Conservation (phyloP, 2,797 vertebrate species). For the Cossypha caffra region DNA sequence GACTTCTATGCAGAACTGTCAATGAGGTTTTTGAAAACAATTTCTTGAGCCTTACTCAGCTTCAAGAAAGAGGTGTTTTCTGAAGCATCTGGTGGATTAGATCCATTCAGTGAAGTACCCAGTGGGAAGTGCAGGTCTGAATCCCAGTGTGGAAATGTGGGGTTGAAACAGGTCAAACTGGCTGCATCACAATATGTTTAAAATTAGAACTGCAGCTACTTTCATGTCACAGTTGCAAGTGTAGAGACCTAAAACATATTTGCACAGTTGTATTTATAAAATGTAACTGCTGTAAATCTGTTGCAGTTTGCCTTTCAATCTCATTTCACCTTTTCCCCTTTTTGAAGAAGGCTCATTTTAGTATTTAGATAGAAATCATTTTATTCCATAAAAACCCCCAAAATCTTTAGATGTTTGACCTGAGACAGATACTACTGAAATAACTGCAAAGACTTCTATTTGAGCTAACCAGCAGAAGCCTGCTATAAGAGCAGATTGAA, state of each 20-base stretch:
- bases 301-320: neutral
- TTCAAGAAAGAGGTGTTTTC: neutral
- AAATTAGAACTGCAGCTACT: neutral
- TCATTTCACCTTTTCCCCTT: neutral
- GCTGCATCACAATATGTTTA: neutral
- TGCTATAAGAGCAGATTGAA: neutral
- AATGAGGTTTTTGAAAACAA: neutral
- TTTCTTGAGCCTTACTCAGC: neutral
- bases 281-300: neutral
- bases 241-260: neutral
- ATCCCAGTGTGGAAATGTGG: neutral
- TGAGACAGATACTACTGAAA: neutral
- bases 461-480: neutral
- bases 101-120: fast-evolving
- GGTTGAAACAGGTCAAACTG: neutral
- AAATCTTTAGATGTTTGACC: neutral
- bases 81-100: neutral
- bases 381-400: neutral
- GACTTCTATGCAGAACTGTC: neutral
- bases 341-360: neutral
- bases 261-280: neutral
- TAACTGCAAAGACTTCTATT: neutral
- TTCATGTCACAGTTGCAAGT: neutral
- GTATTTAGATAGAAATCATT: neutral
- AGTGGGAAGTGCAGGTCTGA: neutral